phyloP scores from a whole-genome alignment of 2,888 invertebrate genomes.

The Drosophila flavopinicola region DNA sequence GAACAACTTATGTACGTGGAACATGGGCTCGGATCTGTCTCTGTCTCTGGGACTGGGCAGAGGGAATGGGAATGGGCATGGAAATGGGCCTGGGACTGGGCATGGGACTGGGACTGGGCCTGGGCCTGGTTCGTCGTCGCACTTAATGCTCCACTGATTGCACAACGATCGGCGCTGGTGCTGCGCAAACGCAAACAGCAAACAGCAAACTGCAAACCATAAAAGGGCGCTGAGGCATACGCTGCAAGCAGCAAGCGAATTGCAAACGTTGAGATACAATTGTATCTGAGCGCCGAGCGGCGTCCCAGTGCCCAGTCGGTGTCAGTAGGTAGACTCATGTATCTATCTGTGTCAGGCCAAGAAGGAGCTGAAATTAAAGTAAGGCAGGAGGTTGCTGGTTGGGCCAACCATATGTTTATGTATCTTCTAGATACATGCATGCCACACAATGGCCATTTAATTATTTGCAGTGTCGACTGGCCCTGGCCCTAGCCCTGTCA shows the following conservation, averaged over 20 bases:
- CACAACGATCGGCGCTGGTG: slow-evolving; percentile 78
- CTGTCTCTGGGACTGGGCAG: slow-evolving; percentile 13
- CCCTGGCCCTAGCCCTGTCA: slow-evolving; percentile 11
- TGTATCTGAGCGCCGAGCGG: slow-evolving; percentile 51
- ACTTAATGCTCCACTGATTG: slow-evolving; percentile 83
- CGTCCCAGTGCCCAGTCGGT: slow-evolving; percentile 49
- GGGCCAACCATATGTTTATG: slow-evolving; percentile 74
- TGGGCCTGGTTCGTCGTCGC: slow-evolving; percentile 35
- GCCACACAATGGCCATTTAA: slow-evolving; percentile 71
- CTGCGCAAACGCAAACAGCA: slow-evolving; percentile 55
- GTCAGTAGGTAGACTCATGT: slow-evolving; percentile 73
- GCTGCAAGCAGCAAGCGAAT: slow-evolving; percentile 26
- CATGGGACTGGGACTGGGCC: slow-evolving; percentile 1
- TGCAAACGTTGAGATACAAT: slow-evolving; percentile 62
- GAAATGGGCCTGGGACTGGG: slow-evolving; percentile 2
- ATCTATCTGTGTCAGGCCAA: slow-evolving; percentile 77
- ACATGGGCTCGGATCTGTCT: slow-evolving; percentile 20
- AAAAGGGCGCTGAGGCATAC: slow-evolving; percentile 56
- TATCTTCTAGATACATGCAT: slow-evolving; percentile 52
- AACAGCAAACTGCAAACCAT: slow-evolving; percentile 31
- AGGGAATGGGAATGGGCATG: slow-evolving; percentile 12
- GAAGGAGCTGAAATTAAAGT: slow-evolving; percentile 83
- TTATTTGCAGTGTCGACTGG: slow-evolving; percentile 53
- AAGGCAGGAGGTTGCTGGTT: slow-evolving; percentile 84
- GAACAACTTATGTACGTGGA: slow-evolving; percentile 63